phyloP scores from a whole-genome alignment of 1,140 invertebrate genomes.

The Leptoteleia sp. region DNA sequence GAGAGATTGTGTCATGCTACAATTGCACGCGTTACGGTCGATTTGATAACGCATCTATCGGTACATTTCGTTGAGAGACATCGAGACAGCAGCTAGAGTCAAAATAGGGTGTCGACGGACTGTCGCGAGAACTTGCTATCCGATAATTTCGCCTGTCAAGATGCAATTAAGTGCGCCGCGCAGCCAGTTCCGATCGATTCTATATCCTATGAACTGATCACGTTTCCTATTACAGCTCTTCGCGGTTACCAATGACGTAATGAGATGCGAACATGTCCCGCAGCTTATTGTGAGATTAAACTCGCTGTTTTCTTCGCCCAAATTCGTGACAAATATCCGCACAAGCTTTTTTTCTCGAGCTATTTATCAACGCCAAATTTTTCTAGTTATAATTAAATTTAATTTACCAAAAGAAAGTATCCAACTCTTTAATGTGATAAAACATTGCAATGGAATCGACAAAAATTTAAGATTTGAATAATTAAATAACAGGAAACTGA shows the following conservation, averaged over 20 bases:
- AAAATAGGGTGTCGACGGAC: conserved; percentile 22
- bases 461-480: too few species aligned
- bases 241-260: conserved; percentile 19
- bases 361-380: conserved; percentile 8
- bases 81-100: background rate
- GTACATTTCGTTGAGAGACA: background rate
- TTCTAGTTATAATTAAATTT: background rate
- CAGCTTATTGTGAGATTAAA: conserved; percentile 7
- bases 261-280: conserved; percentile 16
- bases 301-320: conserved; percentile 1
- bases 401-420: too few species aligned
- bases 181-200: conserved; percentile 30
- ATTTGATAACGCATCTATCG: background rate
- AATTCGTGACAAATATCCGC: background rate
- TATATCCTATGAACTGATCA: conserved; percentile 14
- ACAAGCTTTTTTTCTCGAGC: conserved; percentile 7
- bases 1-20: too few species aligned
- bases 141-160: conserved; percentile 39
- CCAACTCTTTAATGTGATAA: too few species aligned
- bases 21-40: background rate
- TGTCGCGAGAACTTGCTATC: conserved; percentile 28
- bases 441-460: too few species aligned
- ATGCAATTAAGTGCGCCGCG: conserved; percentile 29
- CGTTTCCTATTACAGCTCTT: conserved; percentile 21
- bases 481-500: too few species aligned